A percentile compares a stretch with the other conserved stretches of the same genome.
Conservation (phyloP, 2,113 vertebrate genomes). For the Azemiops feae region DNA sequence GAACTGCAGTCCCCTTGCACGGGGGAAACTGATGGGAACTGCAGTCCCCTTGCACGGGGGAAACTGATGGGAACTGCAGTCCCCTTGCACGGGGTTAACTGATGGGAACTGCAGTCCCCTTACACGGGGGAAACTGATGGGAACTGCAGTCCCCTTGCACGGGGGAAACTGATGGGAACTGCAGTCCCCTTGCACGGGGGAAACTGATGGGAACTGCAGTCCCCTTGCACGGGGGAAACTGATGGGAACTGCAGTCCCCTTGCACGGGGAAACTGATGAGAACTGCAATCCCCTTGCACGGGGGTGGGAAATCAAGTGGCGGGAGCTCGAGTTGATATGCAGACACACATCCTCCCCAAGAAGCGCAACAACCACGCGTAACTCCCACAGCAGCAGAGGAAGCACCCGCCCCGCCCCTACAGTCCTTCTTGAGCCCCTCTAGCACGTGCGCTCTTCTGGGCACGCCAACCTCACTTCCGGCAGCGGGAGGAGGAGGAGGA, state of each 20-base stretch:
- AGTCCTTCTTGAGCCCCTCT: not conserved
- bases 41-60: not conserved
- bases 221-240: not conserved
- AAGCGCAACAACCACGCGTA: not conserved
- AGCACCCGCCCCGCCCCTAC: not conserved
- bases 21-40: not conserved
- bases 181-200: not conserved
- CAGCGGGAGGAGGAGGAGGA: not conserved
- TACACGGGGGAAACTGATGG: no score
- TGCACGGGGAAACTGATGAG: no score
- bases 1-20: no score
- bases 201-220: not conserved
- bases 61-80: not conserved
- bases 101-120: no score
- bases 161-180: not conserved
- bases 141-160: no score
- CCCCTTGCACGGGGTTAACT: no score
- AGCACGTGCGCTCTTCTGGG: not conserved
- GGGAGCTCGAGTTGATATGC: not conserved
- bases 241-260: not conserved
- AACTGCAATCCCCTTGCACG: no score
- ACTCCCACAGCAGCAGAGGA: no score
- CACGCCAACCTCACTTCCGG: not conserved
- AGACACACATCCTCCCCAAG: not conserved
- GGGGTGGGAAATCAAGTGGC: no score